A percentile compares a stretch with the other conserved stretches of the same genome.
phyloP scores from a whole-genome alignment of 1,140 invertebrate species.

The Pectinophora gossypiella region DNA sequence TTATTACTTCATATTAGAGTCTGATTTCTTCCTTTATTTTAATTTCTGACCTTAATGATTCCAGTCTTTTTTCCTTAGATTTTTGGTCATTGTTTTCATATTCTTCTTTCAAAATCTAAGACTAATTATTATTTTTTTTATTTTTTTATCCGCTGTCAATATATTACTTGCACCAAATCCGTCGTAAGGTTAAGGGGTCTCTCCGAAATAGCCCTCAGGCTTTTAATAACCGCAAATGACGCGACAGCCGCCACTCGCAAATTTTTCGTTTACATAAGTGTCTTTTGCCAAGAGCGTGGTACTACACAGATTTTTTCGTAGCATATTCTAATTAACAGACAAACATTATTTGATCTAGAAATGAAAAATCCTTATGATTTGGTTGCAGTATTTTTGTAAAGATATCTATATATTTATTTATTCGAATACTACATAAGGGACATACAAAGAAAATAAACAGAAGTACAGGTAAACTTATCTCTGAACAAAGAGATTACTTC shows the following conservation, averaged over 20 bases:
- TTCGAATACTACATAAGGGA: no score
- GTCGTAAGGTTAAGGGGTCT: not conserved
- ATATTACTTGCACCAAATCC: constrained; percentile 5
- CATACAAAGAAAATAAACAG: no score
- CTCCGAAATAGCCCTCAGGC: constrained; percentile 17
- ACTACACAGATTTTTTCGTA: not conserved
- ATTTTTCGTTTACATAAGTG: constrained; percentile 7
- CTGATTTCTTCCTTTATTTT: not conserved
- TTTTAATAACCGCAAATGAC: constrained; percentile 31
- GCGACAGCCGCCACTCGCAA: constrained; percentile 4
- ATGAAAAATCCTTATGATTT: no score
- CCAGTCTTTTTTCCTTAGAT: not conserved
- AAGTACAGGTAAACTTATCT: no score
- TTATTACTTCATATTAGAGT: no score
- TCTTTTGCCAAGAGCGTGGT: not conserved
- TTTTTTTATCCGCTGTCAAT: not conserved
- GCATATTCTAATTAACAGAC: no score
- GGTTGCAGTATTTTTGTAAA: no score
- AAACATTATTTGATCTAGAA: no score
- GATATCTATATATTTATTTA: no score
- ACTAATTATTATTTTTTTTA: not conserved
- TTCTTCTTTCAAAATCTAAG: not conserved
- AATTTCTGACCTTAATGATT: not conserved
- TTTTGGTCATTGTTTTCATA: not conserved
- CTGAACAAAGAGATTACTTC: no score